Conservation (phyloP, 2,888 invertebrate genomes). For the Tetragonisca angustula region DNA sequence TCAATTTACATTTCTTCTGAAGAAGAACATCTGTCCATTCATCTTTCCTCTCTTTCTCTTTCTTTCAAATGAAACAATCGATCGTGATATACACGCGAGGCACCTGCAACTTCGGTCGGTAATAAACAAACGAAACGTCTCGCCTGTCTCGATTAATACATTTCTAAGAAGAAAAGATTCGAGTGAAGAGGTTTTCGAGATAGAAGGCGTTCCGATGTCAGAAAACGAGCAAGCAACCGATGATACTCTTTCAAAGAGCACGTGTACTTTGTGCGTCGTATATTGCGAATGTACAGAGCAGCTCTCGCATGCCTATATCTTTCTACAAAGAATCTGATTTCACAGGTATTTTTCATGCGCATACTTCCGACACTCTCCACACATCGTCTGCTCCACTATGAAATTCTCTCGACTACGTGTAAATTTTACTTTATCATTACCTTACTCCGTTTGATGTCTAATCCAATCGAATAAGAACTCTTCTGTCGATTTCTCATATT, state of each 20-base stretch:
- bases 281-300: conserved; percentile 11
- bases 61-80: too few species aligned
- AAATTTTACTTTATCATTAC: not conserved
- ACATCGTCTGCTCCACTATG: not conserved
- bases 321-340: conserved; percentile 35
- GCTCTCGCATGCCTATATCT: conserved; percentile 2
- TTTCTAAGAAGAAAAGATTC: not conserved
- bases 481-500: not conserved
- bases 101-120: not conserved
- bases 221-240: conserved; percentile 6
- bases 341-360: conserved; percentile 28
- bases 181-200: not conserved
- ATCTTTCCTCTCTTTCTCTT: too few species aligned
- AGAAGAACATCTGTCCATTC: too few species aligned
- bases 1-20: too few species aligned
- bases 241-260: conserved; percentile 35
- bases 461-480: too few species aligned
- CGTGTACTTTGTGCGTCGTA: conserved; percentile 1
- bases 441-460: too few species aligned
- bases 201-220: not conserved
- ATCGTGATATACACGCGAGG: too few species aligned
- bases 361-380: not conserved
- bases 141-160: not conserved
- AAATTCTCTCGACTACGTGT: not conserved
- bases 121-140: not conserved